Conservation (phyloP, 2,888 invertebrate genomes). For the Lutraria lutraria region DNA sequence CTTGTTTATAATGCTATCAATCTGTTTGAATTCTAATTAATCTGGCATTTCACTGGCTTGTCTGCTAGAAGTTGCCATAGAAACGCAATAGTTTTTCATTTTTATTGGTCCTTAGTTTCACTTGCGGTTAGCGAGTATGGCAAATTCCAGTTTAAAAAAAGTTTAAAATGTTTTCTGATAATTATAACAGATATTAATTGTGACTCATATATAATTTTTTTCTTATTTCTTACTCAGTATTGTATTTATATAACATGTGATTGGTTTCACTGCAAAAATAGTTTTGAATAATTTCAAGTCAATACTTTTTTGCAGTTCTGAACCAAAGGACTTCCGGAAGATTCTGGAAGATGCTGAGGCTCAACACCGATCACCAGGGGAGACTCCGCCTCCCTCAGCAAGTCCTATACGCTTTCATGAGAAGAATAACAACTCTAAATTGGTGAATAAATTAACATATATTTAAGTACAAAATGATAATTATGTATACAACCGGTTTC, state of each 20-base stretch:
- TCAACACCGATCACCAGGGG: conserved; percentile 74
- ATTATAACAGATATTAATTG: neutral
- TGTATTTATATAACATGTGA: neutral
- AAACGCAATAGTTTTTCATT: too few relatives aligned
- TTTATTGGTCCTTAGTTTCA: neutral
- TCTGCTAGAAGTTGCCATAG: too few relatives aligned
- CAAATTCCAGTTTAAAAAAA: neutral
- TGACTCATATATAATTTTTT: neutral
- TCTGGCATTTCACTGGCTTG: too few relatives aligned
- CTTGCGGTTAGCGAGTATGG: neutral
- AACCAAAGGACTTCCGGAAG: conserved; percentile 68
- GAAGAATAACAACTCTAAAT: conserved; percentile 65
- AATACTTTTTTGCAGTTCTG: neutral
- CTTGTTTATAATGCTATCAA: too few relatives aligned
- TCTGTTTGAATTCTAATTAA: too few relatives aligned
- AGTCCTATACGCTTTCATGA: conserved; percentile 75
- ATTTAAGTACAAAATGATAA: too few relatives aligned
- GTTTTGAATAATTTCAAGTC: neutral
- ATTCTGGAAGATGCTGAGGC: conserved; percentile 72
- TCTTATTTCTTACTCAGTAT: neutral
- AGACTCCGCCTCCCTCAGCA: conserved; percentile 81
- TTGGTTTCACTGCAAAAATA: neutral
- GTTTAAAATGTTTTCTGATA: neutral
- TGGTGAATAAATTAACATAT: conserved; percentile 19
- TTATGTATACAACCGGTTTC: too few relatives aligned